Evolutionary conservation across 2,113 vertebrate species (phyloP), one percentile per base, ranked within the genome.

Genomic region (Pseudorasbora parva): DNA sequence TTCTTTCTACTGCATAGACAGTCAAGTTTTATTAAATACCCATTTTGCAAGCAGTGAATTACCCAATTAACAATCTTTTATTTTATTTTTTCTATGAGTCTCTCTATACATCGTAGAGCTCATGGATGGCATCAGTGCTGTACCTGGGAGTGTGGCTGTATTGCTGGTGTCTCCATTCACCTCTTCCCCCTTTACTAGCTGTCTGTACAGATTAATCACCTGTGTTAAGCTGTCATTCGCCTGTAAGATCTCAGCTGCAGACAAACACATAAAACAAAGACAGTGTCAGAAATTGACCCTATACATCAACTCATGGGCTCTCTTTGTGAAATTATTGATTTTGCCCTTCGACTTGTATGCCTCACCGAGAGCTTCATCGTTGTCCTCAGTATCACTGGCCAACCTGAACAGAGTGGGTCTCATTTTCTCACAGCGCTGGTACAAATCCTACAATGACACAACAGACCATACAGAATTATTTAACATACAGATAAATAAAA

Each of bases 371-470:
- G 97, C 97, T 90, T 99, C 97, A n/a, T 99, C 97, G 1, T 95
- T 98, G 90, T 99, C 98, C 88, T 99, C 98, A 2, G 97, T 99
- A 88, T 99, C 97, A 41, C 97, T 99, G 72, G 98, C 98, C 5
- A 99, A 92, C 21, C 97, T 92, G 90, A 99, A 99, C 0, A 99
- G 93, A 0, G 97, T 99, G 2, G 97, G 98, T 82, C 98, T 95
- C 98, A 99, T 97, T 87, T 97, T 97, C 90, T 99, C 97, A 43
- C 98, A 99, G 87, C 97, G 96, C 91, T 97, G 96, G 90, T 97
- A 99, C 82, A 99, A 90, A 88, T 99, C 97, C 98, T 99, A 90
- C 3, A 87, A 83, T 82, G 0, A 85, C 43, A 91, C 51, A 82
- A 43, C 17, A 76, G 17, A 69, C 43, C 14, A 45, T 7, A 33